phyloP scores from a whole-genome alignment of 2,113 vertebrate species.

The Python bivittatus region DNA sequence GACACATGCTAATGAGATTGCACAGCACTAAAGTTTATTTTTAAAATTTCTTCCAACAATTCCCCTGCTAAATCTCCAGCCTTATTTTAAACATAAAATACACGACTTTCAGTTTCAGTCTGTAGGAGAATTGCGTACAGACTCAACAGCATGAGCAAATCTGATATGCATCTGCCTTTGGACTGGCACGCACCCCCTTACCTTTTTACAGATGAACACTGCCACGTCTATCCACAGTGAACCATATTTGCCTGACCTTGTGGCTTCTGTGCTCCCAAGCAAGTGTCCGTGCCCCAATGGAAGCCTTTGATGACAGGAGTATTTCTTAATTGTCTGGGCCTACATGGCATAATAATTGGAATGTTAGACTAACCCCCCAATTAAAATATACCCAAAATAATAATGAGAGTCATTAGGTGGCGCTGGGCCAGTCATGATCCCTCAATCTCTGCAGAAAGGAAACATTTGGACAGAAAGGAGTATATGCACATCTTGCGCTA shows the following conservation, averaged over 20 bases:
- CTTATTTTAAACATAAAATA: neutral
- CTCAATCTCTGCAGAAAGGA: neutral
- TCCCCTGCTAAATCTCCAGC: neutral
- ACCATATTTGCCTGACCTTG: neutral
- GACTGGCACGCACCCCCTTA: neutral
- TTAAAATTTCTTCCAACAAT: neutral
- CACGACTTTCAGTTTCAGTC: neutral
- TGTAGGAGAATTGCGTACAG: neutral
- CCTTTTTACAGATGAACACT: neutral
- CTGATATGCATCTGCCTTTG: neutral
- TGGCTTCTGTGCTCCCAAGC: neutral
- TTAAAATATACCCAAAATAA: neutral
- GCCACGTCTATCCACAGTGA: neutral
- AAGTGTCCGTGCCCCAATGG: neutral
- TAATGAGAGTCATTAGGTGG: neutral
- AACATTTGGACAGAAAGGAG: neutral
- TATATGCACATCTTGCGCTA: neutral
- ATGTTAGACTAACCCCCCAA: neutral
- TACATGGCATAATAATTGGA: neutral
- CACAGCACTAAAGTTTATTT: constrained; percentile 2
- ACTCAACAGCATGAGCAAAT: neutral
- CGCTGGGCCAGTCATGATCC: neutral
- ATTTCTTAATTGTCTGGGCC: neutral
- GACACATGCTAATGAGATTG: constrained; percentile 13
- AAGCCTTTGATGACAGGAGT: neutral